Conservation (phyloP, 2,888 invertebrate genomes). For the Podotricha telesiphe region DNA sequence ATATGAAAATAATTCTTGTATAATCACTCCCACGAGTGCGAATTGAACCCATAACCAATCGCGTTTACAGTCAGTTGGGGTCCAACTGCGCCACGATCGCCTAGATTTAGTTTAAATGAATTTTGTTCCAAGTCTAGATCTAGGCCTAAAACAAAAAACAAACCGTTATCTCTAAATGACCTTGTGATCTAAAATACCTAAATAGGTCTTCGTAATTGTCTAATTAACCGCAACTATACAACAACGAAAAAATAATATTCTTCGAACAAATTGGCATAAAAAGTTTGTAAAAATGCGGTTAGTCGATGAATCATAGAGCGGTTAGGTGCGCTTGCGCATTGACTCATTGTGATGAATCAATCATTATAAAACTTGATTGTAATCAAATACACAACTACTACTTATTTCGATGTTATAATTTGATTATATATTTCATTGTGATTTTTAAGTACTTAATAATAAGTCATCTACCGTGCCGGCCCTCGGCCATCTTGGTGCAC, state of each 20-base stretch:
- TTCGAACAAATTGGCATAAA: slow-evolving; percentile 23
- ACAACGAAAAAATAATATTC: slow-evolving; percentile 12
- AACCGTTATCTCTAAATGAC: background rate
- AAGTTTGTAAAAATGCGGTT: slow-evolving; percentile 30
- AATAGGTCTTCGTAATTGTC: slow-evolving; percentile 1
- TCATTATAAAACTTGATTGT: slow-evolving; percentile 24
- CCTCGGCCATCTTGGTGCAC: no score
- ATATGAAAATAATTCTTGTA: no score
- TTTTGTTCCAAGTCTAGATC: background rate
- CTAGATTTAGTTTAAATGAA: background rate
- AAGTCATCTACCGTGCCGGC: no score
- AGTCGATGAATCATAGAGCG: slow-evolving; percentile 36
- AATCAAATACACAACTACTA: background rate
- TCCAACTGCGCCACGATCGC: no score
- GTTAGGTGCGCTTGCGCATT: slow-evolving; percentile 38
- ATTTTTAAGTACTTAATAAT: no score
- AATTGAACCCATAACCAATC: no score
- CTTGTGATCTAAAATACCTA: background rate
- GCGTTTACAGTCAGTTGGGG: no score
- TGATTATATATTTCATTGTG: background rate
- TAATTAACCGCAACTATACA: slow-evolving; percentile 2
- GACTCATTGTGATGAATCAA: slow-evolving; percentile 42
- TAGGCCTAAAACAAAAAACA: background rate
- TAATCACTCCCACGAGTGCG: no score
- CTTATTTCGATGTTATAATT: background rate